Evolutionary conservation across 2,888 invertebrate genomes (phyloP), one percentile per base, ranked within the genome.

Genomic region (Isotomurus palustris): DNA sequence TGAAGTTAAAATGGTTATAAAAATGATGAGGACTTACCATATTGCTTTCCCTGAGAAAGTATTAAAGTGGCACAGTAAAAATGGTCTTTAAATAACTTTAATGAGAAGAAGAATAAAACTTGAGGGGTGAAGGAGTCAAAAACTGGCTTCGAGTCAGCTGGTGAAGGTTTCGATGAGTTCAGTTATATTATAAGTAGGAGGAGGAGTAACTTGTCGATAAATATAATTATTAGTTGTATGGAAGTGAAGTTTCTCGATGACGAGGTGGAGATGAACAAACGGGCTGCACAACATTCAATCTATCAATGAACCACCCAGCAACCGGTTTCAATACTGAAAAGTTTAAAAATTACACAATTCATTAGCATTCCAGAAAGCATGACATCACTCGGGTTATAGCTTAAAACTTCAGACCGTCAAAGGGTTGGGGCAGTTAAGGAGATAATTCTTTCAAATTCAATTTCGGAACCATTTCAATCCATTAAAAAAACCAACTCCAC

Each of bases 11-110:
- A n/a, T n/a, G n/a, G n/a, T n/a, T n/a, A n/a, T n/a, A n/a, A n/a
- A 24, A 12, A 27, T 17, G 47, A 27, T 4, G 47, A 14, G 25
- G 28, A 27, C 50, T 50, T 50, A 50, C 50, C 50, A 50, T 50
- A 50, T 50, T 50, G 50, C 40, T 50, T 32, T 50, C 50, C 36
- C 50, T 49, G 40, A 50, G 50, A 50, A 49, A 49, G 49, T 28
- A 5, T 35, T 43, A 38, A 43, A 43, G 49, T 49, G 50, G 50
- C 50, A 50, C 50, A 43, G 24, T 43, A 43, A 43, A 22, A 43
- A 24, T 24, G 43, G 29, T 28, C 28, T 47, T 47, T 47, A 28
- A 47, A 47, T 17, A 32, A 10, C 8, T 32, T 32, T 17, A 40
- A 6, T 10, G 19, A 47, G 27, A 47, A 12, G 24, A 43, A 24